Evolutionary conservation across 2,113 vertebrate species (phyloP), one percentile per base, ranked within the genome.

Genomic region (Andinoacara biseriatus): DNA sequence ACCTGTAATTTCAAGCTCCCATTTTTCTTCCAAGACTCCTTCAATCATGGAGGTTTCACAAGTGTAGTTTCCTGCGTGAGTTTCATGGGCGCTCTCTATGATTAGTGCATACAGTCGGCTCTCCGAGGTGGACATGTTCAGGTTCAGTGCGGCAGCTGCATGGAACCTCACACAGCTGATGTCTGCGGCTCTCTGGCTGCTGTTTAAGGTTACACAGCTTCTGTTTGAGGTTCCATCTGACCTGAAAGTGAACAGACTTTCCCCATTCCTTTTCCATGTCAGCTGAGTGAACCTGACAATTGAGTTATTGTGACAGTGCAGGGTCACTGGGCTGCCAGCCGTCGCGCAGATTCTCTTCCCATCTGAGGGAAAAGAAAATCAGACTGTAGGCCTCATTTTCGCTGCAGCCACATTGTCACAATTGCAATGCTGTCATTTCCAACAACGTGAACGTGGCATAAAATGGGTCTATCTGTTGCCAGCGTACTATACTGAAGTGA

Each of bases 1-100:
- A 92, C 93, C 93, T 85, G 46, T 88, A 31, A 94, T 78, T 11
- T 86, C 4, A 3, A 94, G 88, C n/a, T 88, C 62, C 90, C 86
- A 90, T 0, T 3, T 57, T 4, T 78, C 0, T 3, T 62, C n/a
- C 2, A 0, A 8, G 1, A 7, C 0, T 83, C 87, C 86, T 1
- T 0, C 1, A 0, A 0, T 0, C 0, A 17, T 65, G 1, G 8
- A 2, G 4, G 10, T 35, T 2, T 63, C 54, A 74, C 93, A 94
- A 13, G 80, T 91, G 76, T 92, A 94, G 84, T 87, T 93, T 57
- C 91, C 93, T 15, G 31, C 13, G 10, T 93, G 87, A n/a, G 1
- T 65, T n/a, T 1, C 20, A 33, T 79, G 65, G 22, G 7, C 84
- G 2, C 3, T 74, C 8, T 77, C 20, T 67, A 93, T 86, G 61